Evolutionary conservation across 2,888 invertebrate species (phyloP).

Genomic region (Melanchra persicariae): DNA sequence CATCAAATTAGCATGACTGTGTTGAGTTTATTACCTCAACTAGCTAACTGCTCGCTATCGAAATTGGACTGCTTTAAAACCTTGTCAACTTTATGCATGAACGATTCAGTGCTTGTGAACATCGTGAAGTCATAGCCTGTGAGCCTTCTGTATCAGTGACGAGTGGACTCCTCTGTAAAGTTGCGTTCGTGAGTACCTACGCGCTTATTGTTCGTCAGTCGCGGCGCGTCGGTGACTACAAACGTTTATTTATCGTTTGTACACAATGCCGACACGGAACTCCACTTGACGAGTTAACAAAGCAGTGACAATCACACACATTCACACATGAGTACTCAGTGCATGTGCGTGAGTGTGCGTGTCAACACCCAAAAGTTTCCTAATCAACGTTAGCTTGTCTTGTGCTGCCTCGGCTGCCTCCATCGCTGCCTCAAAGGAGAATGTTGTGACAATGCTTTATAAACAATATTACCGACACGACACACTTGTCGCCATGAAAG

Average conservation of each 20-base stretch:
- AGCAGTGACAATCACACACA: neutral
- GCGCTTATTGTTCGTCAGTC: neutral
- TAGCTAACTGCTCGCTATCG: neutral
- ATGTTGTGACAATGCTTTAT: neutral
- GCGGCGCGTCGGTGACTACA: neutral
- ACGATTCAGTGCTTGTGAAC: neutral
- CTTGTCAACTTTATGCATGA: neutral
- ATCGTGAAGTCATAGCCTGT: neutral
- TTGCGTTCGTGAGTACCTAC: neutral
- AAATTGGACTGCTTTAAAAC: too few species aligned
- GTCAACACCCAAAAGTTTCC: constrained; percentile 1
- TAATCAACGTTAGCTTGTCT: constrained; percentile 6
- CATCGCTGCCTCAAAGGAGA: neutral
- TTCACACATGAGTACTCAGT: neutral
- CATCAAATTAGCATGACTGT: too few species aligned
- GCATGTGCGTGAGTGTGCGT: neutral
- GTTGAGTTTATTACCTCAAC: too few species aligned
- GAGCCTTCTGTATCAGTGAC: neutral
- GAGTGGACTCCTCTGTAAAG: neutral
- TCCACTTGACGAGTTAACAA: neutral
- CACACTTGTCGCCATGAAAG: neutral
- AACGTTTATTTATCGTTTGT: constrained; percentile 1
- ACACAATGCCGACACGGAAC: neutral
- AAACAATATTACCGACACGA: neutral
- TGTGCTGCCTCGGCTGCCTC: neutral